A percentile compares a stretch with the other conserved stretches of the same genome.
Conservation (phyloP, 2,113 vertebrate genomes). For the Neogale vison region DNA sequence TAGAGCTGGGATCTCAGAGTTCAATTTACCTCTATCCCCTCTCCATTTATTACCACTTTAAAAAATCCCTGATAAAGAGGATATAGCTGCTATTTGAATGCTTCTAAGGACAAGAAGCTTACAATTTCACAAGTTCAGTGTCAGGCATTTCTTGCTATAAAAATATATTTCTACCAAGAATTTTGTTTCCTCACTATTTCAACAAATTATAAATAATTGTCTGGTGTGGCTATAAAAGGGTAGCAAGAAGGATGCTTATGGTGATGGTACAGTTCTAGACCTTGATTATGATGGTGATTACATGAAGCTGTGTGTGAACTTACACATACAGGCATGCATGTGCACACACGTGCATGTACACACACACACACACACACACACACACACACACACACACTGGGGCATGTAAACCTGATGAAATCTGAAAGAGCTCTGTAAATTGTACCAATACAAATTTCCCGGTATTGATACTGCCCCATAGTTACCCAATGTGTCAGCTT, state of each 20-base stretch:
- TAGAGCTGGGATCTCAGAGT: not conserved
- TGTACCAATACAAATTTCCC: not conserved
- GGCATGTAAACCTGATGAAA: not conserved
- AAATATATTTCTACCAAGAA: not conserved
- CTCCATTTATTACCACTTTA: not conserved
- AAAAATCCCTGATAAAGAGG: not conserved
- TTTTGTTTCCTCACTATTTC: not conserved
- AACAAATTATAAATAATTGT: not conserved
- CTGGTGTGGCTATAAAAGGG: not conserved
- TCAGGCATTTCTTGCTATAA: not conserved
- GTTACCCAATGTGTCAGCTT: not conserved
- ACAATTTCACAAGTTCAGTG: not conserved
- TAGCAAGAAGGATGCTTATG: not conserved
- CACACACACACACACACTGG: rapidly evolving
- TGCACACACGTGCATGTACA: too few relatives aligned
- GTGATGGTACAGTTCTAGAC: not conserved
- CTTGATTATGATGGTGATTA: not conserved
- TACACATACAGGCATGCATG: not conserved
- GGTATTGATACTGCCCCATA: not conserved
- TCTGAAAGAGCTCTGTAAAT: not conserved
- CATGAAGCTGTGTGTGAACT: not conserved
- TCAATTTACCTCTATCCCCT: not conserved
- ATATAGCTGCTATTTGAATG: not conserved
- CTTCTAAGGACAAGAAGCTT: not conserved
- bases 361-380: not conserved